These are phyloP conservation scores for Drosophila pandora DNA, from an alignment of 1,140 invertebrate genomes.

Conservation along the genomic window DNA sequence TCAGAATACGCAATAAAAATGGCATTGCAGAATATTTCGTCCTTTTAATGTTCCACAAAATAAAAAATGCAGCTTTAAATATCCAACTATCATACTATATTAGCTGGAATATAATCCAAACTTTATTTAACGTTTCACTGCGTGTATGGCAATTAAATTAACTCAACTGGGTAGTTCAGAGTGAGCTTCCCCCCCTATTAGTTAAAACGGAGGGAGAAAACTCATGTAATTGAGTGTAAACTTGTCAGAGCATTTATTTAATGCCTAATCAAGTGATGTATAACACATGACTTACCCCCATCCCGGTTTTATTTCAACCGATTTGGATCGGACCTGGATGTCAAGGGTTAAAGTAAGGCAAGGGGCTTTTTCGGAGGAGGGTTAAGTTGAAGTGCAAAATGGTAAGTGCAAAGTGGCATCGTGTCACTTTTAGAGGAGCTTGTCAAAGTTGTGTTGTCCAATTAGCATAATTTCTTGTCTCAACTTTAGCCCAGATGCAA, in stretches of 20 bases:
- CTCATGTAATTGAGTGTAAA: constrained; percentile 53
- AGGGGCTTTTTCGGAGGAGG: not conserved
- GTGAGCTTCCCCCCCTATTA: not conserved
- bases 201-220: constrained; percentile 2
- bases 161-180: constrained; percentile 20
- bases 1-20: too few relatives aligned
- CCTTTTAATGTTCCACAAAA: too few relatives aligned
- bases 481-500: constrained; percentile 41
- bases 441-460: constrained; percentile 56
- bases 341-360: not conserved
- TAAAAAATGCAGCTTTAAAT: too few relatives aligned
- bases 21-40: too few relatives aligned
- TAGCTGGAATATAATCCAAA: not conserved
- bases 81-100: too few relatives aligned
- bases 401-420: constrained; percentile 12
- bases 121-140: not conserved
- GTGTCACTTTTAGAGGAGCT: constrained; percentile 28
- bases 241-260: constrained; percentile 52
- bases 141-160: constrained; percentile 29
- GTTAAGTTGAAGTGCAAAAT: constrained; percentile 4
- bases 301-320: not conserved
- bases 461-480: constrained; percentile 59
- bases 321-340: not conserved
- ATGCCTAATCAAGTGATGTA: constrained; percentile 66
- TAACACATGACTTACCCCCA: constrained; percentile 48